Conservation (phyloP, 2,888 invertebrate genomes). For the Eupithecia dodoneata region DNA sequence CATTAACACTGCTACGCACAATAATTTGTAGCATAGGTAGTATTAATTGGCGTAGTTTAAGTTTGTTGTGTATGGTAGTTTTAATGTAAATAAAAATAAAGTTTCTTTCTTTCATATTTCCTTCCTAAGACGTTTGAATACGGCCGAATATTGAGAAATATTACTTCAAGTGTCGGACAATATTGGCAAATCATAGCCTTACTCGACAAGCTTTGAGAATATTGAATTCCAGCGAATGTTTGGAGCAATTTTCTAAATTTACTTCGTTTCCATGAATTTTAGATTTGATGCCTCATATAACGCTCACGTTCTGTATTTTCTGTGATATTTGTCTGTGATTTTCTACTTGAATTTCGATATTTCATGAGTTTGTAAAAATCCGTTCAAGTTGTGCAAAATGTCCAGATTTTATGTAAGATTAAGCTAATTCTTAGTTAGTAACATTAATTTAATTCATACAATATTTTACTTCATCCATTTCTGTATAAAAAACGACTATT, state of each 20-base stretch:
- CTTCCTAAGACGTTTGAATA: slow-evolving; percentile 4
- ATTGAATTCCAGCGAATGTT: slow-evolving; percentile 55
- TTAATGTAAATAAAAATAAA: no score
- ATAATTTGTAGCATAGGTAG: no score
- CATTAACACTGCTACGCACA: no score
- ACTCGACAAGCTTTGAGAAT: slow-evolving; percentile 43
- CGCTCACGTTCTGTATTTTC: background rate
- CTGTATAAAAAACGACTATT: no score
- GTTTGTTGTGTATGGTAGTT: no score
- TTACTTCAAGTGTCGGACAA: slow-evolving; percentile 60
- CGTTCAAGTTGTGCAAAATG: background rate
- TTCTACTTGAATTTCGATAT: background rate
- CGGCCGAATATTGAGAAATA: slow-evolving; percentile 55
- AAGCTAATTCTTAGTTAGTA: background rate
- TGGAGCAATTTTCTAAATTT: slow-evolving; percentile 48
- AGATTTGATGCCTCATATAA: slow-evolving; percentile 32
- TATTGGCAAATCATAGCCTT: slow-evolving; percentile 68
- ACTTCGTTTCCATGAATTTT: slow-evolving; percentile 41
- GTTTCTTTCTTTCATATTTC: no score
- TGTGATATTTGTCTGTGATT: background rate
- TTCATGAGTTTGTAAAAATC: background rate
- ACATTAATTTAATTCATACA: no score
- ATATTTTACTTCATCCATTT: no score
- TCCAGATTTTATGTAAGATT: background rate
- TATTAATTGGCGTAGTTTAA: no score